Conservation (phyloP, 2,888 invertebrate genomes). For the Cyaniris semiargus region DNA sequence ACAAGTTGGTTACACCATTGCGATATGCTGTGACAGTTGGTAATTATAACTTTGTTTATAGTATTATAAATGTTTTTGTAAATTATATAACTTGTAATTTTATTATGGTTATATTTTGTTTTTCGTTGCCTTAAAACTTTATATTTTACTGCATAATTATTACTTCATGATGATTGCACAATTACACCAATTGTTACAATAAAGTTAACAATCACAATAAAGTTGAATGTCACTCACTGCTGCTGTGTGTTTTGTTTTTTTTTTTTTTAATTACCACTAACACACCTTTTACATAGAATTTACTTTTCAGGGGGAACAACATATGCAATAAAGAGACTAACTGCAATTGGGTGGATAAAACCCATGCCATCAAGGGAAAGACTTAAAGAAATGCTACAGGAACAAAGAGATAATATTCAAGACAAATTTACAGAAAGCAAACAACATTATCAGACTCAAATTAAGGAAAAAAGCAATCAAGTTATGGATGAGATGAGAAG, state of each 20-base stretch:
- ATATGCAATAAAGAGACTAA: constrained; percentile 89
- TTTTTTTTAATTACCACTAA: too few relatives aligned
- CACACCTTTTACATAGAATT: background rate
- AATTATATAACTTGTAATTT: background rate
- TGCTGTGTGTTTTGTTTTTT: background rate
- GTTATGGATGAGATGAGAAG: constrained; percentile 77
- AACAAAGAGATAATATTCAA: constrained; percentile 81
- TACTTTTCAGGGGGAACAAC: constrained; percentile 88
- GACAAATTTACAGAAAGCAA: constrained; percentile 81
- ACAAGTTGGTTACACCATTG: constrained; percentile 94
- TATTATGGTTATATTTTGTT: background rate
- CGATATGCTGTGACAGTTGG: constrained; percentile 96
- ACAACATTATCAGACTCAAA: constrained; percentile 66
- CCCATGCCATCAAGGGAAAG: constrained; percentile 86
- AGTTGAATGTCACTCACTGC: background rate
- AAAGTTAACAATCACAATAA: background rate
- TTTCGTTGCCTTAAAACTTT: background rate
- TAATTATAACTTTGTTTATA: constrained; percentile 51
- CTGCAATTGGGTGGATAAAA: constrained; percentile 89
- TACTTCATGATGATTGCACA: background rate
- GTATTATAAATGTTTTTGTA: background rate
- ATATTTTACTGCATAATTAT: too few relatives aligned
- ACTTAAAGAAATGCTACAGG: constrained; percentile 82
- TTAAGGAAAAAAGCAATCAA: constrained; percentile 66
- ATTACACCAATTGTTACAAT: background rate